Evolutionary conservation across 2,797 vertebrate genomes (phyloP).

Genomic region (Melanotaenia boesemani): DNA sequence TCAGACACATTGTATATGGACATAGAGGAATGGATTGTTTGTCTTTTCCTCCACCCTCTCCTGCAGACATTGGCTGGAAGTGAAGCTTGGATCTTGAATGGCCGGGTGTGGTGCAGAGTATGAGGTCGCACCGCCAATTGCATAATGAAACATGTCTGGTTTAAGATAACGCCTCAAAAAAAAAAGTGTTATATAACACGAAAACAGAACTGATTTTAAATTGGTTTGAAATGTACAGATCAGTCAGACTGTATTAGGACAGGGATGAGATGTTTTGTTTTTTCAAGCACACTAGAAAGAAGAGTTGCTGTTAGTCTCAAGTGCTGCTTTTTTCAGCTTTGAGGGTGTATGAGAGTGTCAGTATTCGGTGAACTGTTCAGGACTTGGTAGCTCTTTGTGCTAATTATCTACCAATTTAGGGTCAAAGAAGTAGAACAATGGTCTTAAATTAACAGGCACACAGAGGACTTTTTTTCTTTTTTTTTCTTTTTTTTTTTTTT

Average conservation of each 20-base stretch:
- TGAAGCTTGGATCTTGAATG: slow-evolving; percentile 57
- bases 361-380: slow-evolving; percentile 1
- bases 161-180: slow-evolving; percentile 66
- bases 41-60: slow-evolving; percentile 73
- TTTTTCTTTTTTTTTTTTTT: slow-evolving; percentile 1
- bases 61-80: slow-evolving; percentile 65
- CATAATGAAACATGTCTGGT: slow-evolving; percentile 68
- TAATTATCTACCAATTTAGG: slow-evolving; percentile 38
- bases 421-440: slow-evolving; percentile 15
- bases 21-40: slow-evolving; percentile 68
- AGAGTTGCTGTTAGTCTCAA: slow-evolving; percentile 8
- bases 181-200: slow-evolving; percentile 46
- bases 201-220: slow-evolving; percentile 35
- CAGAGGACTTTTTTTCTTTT: slow-evolving; percentile 8
- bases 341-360: slow-evolving; percentile 8
- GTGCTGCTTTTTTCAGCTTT: slow-evolving; percentile 12
- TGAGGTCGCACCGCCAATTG: slow-evolving; percentile 72
- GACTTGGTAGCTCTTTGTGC: slow-evolving; percentile 9
- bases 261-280: background rate
- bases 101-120: slow-evolving; percentile 53
- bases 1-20: slow-evolving; percentile 55
- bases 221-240: slow-evolving; percentile 9
- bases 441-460: slow-evolving; percentile 10
- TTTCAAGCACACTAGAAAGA: background rate
- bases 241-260: background rate